phyloP scores from a whole-genome alignment of 2,797 vertebrate genomes.

The Galaxias olidus region DNA sequence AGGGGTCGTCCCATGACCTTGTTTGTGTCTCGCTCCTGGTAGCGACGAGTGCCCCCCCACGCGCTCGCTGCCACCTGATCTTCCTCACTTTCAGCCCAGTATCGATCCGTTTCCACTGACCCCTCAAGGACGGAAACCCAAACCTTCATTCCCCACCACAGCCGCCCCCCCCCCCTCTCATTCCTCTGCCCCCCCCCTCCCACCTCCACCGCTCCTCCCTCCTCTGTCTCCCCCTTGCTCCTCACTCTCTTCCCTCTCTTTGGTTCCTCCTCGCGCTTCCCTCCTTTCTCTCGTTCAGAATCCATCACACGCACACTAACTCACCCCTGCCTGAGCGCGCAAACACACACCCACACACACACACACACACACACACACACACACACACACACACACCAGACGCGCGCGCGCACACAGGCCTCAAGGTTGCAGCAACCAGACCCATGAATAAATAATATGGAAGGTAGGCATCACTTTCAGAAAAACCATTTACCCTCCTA shows the following conservation, averaged over 20 bases:
- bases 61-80: constrained; percentile 74
- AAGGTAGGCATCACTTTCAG: constrained; percentile 78
- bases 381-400: constrained; percentile 21
- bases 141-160: constrained; percentile 61
- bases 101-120: constrained; percentile 74
- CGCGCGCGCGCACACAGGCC: constrained; percentile 35
- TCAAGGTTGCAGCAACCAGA: constrained; percentile 82
- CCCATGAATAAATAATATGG: constrained; percentile 83
- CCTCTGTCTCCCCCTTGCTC: constrained; percentile 12
- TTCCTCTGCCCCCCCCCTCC: constrained; percentile 28
- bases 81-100: constrained; percentile 69
- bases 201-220: constrained; percentile 9
- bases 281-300: constrained; percentile 45
- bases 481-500: constrained; percentile 80
- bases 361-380: constrained; percentile 7
- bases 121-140: constrained; percentile 82
- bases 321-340: not conserved
- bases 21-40: constrained; percentile 68
- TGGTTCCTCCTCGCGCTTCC: constrained; percentile 42
- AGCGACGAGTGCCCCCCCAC: constrained; percentile 57
- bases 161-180: constrained; percentile 22
- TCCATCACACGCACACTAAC: not conserved
- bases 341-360: not conserved
- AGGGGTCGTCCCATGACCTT: constrained; percentile 75
- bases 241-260: constrained; percentile 1